Evolutionary conservation across 2,888 invertebrate species (phyloP).

Genomic region (Syritta pipiens): DNA sequence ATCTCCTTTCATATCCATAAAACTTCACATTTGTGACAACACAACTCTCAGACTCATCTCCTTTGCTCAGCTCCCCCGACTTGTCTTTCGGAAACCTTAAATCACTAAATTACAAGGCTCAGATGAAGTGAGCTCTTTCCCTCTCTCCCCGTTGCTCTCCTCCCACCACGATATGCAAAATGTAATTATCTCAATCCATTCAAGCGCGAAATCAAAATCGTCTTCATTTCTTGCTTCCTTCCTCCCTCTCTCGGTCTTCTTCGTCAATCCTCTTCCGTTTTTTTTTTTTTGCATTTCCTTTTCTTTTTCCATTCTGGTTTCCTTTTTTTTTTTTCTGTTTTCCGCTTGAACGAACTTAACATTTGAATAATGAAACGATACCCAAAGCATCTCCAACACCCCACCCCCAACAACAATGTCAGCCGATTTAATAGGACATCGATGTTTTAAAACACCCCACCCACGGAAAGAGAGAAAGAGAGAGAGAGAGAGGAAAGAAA

Average conservation of each 20-base stretch:
- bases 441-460: conserved; percentile 13
- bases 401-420: conserved; percentile 38
- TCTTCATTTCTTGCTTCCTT: conserved; percentile 37
- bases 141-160: too few species aligned
- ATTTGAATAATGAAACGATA: conserved; percentile 65
- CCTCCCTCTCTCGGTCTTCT: not conserved
- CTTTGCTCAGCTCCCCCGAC: too few species aligned
- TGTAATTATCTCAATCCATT: conserved; percentile 66
- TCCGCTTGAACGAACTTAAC: conserved; percentile 54
- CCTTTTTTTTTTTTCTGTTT: conserved; percentile 23
- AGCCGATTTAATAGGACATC: conserved; percentile 64
- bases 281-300: not conserved
- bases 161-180: conserved; percentile 51
- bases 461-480: not conserved
- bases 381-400: conserved; percentile 15
- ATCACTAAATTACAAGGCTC: conserved; percentile 39
- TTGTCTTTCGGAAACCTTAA: conserved; percentile 22
- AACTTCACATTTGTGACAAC: too few species aligned
- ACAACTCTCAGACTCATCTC: too few species aligned
- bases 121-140: conserved; percentile 31
- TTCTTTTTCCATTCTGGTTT: conserved; percentile 1
- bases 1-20: too few species aligned
- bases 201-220: conserved; percentile 66
- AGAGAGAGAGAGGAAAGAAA: not conserved
- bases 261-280: not conserved